Percentiles rank a stretch among this genome's conserved stretches.
Evolutionary conservation across 2,113 vertebrate species (phyloP).

Genomic region (Lamprologus ornatipinnis): DNA sequence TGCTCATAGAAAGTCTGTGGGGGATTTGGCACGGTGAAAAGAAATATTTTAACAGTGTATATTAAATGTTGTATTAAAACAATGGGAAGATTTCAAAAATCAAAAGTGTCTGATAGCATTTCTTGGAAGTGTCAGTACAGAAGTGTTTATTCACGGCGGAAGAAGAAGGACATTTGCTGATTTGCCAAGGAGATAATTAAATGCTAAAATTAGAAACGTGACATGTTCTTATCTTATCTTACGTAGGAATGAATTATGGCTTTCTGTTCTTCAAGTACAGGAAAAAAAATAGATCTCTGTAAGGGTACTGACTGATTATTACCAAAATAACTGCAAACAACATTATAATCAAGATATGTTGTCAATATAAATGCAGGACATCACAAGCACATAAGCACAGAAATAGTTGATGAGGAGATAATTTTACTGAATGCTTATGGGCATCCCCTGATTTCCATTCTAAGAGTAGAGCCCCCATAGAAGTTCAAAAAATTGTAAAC

Average conservation of each 20-base stretch:
- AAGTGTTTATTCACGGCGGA: not conserved
- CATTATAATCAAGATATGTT: not conserved
- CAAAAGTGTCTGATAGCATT: not conserved
- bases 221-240: not conserved
- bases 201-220: not conserved
- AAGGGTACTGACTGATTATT: not conserved
- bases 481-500: not conserved
- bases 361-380: not conserved
- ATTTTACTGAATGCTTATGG: not conserved
- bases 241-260: not conserved
- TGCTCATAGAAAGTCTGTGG: not conserved
- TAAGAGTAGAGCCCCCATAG: not conserved
- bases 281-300: not conserved
- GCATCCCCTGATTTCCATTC: not conserved
- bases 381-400: not conserved
- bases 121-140: not conserved
- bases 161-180: not conserved
- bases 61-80: not conserved
- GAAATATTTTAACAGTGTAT: not conserved
- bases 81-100: not conserved
- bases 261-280: not conserved
- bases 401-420: not conserved
- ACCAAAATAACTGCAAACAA: not conserved
- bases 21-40: not conserved
- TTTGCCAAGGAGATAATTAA: not conserved